phyloP scores from a whole-genome alignment of 1,140 invertebrate species.

The Drosophila auraria region DNA sequence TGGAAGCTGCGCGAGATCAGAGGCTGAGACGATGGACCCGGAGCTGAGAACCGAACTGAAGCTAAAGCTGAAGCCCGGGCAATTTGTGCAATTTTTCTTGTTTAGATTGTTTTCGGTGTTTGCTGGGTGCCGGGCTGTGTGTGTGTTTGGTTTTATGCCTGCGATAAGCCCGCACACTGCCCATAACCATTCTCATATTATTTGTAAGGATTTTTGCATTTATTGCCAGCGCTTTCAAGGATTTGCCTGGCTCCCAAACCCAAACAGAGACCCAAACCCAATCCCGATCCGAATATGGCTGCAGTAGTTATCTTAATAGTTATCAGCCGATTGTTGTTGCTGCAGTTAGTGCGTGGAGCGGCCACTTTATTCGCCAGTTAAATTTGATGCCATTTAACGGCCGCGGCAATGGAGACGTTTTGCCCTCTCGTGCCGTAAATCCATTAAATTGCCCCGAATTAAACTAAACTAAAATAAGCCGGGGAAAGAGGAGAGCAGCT shows the following conservation, averaged over 20 bases:
- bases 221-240: constrained; percentile 79
- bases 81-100: constrained; percentile 82
- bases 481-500: constrained; percentile 9
- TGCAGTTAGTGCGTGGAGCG: constrained; percentile 57
- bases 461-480: constrained; percentile 46
- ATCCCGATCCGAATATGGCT: constrained; percentile 60
- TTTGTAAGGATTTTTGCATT: constrained; percentile 83
- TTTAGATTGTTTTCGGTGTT: constrained; percentile 77
- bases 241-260: constrained; percentile 50
- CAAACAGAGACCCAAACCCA: constrained; percentile 4
- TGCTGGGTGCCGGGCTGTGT: constrained; percentile 19
- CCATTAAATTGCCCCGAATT: constrained; percentile 61
- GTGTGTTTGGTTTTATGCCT: constrained; percentile 72
- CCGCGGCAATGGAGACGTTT: constrained; percentile 65
- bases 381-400: constrained; percentile 70
- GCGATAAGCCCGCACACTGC: constrained; percentile 76
- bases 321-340: constrained; percentile 68
- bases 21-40: constrained; percentile 48
- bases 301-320: constrained; percentile 79
- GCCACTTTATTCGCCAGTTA: constrained; percentile 68
- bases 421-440: constrained; percentile 65
- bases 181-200: constrained; percentile 81
- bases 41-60: constrained; percentile 50
- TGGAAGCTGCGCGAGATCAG: constrained; percentile 47
- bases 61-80: constrained; percentile 56